Evolutionary conservation across 92 coral and sea anemone species (phyloP).

Genomic region (Muricea muricata): DNA sequence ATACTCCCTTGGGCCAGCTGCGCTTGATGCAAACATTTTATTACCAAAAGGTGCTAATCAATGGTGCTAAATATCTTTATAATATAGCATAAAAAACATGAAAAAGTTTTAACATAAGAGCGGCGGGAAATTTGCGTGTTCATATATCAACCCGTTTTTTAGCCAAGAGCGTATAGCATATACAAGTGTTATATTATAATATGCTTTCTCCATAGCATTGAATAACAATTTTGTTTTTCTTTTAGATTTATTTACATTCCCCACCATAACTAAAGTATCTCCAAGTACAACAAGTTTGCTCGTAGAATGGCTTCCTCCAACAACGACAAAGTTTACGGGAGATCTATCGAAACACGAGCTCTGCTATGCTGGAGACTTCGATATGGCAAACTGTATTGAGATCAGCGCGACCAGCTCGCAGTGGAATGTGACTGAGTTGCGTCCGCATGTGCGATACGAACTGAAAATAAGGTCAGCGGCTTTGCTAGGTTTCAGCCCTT

Average conservation of each 20-base stretch:
- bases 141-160: too few species aligned
- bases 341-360: conserved; percentile 7
- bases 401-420: neutral
- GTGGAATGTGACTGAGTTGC: conserved; percentile 28
- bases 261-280: neutral
- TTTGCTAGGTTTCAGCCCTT: conserved; percentile 29
- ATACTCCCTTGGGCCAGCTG: conserved; percentile 25
- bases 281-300: neutral
- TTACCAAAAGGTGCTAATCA: conserved; percentile 23
- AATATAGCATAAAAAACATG: too few species aligned
- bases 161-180: too few species aligned
- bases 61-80: too few species aligned
- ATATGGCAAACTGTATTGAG: neutral
- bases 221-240: neutral
- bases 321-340: conserved; percentile 8
- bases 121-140: too few species aligned
- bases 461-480: conserved; percentile 20
- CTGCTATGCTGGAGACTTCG: conserved; percentile 12
- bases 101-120: too few species aligned
- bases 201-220: neutral
- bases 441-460: neutral
- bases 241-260: conserved; percentile 13
- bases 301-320: conserved; percentile 1
- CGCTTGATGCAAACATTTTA: conserved; percentile 9
- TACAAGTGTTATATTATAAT: too few species aligned